phyloP scores from a whole-genome alignment of 2,888 invertebrate species.

The Cyclophora punctaria region DNA sequence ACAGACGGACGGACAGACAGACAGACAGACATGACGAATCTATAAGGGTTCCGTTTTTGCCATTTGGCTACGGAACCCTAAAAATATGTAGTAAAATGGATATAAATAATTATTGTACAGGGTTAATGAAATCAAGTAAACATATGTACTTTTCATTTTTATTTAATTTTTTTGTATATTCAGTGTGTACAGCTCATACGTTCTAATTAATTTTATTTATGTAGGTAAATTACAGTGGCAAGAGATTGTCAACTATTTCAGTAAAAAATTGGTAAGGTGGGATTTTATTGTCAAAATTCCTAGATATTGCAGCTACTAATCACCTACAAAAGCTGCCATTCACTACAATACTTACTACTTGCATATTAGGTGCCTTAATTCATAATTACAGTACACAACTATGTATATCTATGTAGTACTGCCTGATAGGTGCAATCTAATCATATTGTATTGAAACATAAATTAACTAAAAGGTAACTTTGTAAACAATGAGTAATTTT shows the following conservation, averaged over 20 bases:
- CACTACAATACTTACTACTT: conserved; percentile 12
- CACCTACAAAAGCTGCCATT: conserved; percentile 14
- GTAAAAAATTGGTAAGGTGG: conserved; percentile 13
- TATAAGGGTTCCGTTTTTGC: too few relatives aligned
- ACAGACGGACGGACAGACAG: too few relatives aligned
- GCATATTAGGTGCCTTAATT: conserved; percentile 9
- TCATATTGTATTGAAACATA: too few relatives aligned
- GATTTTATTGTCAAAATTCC: conserved; percentile 17
- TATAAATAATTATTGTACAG: not conserved
- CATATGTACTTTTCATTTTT: conserved; percentile 28
- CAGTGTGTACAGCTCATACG: conserved; percentile 27
- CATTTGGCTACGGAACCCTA: too few relatives aligned
- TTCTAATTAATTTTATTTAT: conserved; percentile 8
- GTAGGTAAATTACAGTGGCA: conserved; percentile 18
- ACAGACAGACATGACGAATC: too few relatives aligned
- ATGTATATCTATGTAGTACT: not conserved
- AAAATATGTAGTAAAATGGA: too few relatives aligned
- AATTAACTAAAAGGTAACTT: not conserved
- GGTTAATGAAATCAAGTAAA: conserved; percentile 1
- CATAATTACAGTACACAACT: not conserved
- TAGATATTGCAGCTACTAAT: conserved; percentile 8
- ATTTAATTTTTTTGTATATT: conserved; percentile 43
- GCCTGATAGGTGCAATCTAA: not conserved
- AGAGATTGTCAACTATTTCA: conserved; percentile 9
- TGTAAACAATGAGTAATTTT: too few relatives aligned